A percentile compares a stretch with the other conserved stretches of the same genome.
Conservation (phyloP, 1,140 invertebrate genomes). For the Aphaenogaster floridana region DNA sequence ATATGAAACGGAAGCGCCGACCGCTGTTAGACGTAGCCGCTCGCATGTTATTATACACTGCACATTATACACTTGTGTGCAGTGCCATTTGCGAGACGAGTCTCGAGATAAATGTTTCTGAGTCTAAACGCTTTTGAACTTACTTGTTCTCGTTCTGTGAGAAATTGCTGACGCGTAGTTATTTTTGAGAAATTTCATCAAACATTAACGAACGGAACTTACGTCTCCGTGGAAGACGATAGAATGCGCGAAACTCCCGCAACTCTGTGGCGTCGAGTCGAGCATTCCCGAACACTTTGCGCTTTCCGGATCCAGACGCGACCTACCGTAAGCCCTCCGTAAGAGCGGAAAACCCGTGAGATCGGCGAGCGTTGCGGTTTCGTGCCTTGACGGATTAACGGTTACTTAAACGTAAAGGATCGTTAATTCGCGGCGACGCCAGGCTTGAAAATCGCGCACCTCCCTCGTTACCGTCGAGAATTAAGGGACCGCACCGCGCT, state of each 20-base stretch:
- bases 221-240: not conserved
- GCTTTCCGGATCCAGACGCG: not conserved
- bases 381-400: slow-evolving; percentile 59
- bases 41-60: not conserved
- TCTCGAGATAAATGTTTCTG: not conserved
- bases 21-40: not conserved
- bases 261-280: not conserved
- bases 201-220: not conserved
- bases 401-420: slow-evolving; percentile 60
- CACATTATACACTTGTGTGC: not conserved
- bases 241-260: not conserved
- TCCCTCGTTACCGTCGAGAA: slow-evolving; percentile 52
- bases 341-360: slow-evolving; percentile 28
- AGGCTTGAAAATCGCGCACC: slow-evolving; percentile 28
- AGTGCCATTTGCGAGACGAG: not conserved
- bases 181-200: not conserved
- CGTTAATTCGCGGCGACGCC: slow-evolving; percentile 40
- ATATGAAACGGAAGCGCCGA: slow-evolving; percentile 23
- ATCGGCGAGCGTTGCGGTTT: slow-evolving; percentile 35
- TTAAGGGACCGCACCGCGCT: slow-evolving; percentile 42
- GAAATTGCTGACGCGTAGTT: not conserved
- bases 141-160: not conserved
- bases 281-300: not conserved
- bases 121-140: not conserved
- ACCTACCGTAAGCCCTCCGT: slow-evolving; percentile 9